Evolutionary conservation across 1,140 invertebrate genomes (phyloP).

Genomic region (Drosophila rhopaloa): DNA sequence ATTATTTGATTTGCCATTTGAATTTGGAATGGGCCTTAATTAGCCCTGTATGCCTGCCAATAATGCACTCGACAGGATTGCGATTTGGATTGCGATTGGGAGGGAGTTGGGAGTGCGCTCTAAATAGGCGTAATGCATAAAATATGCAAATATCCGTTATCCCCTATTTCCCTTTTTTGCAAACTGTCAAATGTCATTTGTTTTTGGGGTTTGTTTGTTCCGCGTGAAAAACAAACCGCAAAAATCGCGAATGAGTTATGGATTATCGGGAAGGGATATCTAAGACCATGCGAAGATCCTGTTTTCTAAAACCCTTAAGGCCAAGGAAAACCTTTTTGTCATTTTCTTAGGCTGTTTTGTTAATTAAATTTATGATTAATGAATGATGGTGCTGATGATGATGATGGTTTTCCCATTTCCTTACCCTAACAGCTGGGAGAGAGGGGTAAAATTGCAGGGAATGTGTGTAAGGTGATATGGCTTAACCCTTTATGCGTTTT

Average conservation of each 20-base stretch:
- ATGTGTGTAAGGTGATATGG: slow-evolving; percentile 64
- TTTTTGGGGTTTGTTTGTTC: slow-evolving; percentile 40
- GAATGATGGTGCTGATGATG: slow-evolving; percentile 47
- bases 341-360: slow-evolving; percentile 59
- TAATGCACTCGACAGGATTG: slow-evolving; percentile 41
- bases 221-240: slow-evolving; percentile 56
- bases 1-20: slow-evolving; percentile 61
- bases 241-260: slow-evolving; percentile 65
- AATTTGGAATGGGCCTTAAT: slow-evolving; percentile 62
- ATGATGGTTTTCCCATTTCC: slow-evolving; percentile 55
- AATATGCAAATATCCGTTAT: slow-evolving; percentile 65
- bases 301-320: slow-evolving; percentile 33
- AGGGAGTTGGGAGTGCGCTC: slow-evolving; percentile 43
- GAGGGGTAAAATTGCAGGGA: slow-evolving; percentile 4
- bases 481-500: slow-evolving; percentile 49
- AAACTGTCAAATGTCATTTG: slow-evolving; percentile 54
- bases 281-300: slow-evolving; percentile 20
- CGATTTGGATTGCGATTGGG: slow-evolving; percentile 15
- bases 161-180: slow-evolving; percentile 9
- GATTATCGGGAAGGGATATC: slow-evolving; percentile 37
- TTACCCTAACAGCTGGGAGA: slow-evolving; percentile 64
- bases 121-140: slow-evolving; percentile 41
- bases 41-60: slow-evolving; percentile 49
- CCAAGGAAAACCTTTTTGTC: slow-evolving; percentile 51
- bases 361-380: slow-evolving; percentile 84